Conservation (phyloP, 2,797 vertebrate species). For the Acridotheres tristis region DNA sequence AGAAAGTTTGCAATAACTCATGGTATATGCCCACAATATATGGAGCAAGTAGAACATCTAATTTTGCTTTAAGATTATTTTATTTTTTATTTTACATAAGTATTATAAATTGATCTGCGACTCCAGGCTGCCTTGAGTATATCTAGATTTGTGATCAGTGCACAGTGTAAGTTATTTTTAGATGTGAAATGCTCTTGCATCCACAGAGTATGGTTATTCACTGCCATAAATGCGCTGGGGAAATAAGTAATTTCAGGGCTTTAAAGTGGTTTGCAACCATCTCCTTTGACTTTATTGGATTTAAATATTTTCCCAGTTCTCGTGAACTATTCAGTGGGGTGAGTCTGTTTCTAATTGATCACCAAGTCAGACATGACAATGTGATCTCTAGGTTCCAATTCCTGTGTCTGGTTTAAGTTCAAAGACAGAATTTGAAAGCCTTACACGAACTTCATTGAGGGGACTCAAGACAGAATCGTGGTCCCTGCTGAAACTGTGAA, state of each 20-base stretch:
- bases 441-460: not conserved
- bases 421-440: not conserved
- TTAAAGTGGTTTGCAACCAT: not conserved
- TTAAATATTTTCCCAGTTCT: not conserved
- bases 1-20: not conserved
- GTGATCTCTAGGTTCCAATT: not conserved
- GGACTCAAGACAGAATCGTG: not conserved
- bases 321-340: not conserved
- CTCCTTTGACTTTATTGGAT: not conserved
- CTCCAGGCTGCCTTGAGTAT: not conserved
- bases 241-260: slow-evolving; percentile 1
- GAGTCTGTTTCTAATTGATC: not conserved
- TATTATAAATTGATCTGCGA: not conserved
- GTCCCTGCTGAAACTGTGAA: not conserved
- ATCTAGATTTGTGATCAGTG: not conserved
- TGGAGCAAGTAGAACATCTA: not conserved
- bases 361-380: not conserved
- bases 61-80: not conserved
- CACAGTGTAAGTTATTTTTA: slow-evolving; percentile 1
- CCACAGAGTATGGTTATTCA: not conserved
- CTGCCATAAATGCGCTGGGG: not conserved
- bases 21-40: fast-evolving
- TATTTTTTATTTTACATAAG: not conserved
- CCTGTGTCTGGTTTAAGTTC: not conserved
- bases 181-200: not conserved